Evolutionary conservation across 2,888 invertebrate genomes (phyloP), one percentile per base, ranked within the genome.

Genomic region (Epinotia bilunana): DNA sequence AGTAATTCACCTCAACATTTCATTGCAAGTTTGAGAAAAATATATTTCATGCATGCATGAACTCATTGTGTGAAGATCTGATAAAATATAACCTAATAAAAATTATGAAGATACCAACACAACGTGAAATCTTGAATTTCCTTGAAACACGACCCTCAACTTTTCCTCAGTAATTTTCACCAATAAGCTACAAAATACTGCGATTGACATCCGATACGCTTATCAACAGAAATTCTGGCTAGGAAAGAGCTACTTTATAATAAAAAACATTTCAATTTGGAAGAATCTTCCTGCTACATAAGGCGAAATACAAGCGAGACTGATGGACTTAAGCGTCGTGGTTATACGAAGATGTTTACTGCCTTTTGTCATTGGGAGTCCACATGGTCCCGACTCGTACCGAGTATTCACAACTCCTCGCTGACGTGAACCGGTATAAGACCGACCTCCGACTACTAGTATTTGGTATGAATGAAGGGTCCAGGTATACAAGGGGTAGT

Each of bases 141-240:
- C 53, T 53, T 53, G 53, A 53, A 53, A 53, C n/a, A 53, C n/a
- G 13, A 23, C 33, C 28, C 61, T 61, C 33, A 61, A 33, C 61
- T 61, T 58, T 61, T n/a, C 61, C 9, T 5, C 61, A 61, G 61
- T 33, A 33, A 61, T 61, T 61, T 61, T 7, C 33, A 9, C 33
- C 61, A 61, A 61, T 61, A 61, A 33, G 61, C 33, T n/a, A 33
- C 61, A n/a, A 61, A 61, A 61, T 61, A 61, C 61, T 3, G 33
- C 28, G 28, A 61, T 61, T 61, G 61, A 61, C 61, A 61, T 61
- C 33, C 61, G 61, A 61, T 61, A 33, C 61, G 33, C 33, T 61
- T 61, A 61, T 61, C 33, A 58, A 28, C 13, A 23, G 23, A 61
- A 61, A 61, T 61, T 61, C 61, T 61, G 61, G 16, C 33, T 33